phyloP scores from a whole-genome alignment of 2,113 vertebrate species.

The Egretta garzetta region DNA sequence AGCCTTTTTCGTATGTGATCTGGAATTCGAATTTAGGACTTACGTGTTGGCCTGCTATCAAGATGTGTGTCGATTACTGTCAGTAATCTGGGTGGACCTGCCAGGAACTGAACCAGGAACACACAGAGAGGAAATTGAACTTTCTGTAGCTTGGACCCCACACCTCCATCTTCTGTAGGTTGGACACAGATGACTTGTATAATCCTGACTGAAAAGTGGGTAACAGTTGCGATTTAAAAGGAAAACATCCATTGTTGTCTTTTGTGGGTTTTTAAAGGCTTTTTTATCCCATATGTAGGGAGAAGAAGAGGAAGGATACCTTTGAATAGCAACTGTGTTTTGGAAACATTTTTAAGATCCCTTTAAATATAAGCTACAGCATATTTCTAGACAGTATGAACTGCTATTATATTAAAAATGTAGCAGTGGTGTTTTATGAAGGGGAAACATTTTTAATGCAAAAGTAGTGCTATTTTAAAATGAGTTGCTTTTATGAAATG shows the following conservation, averaged over 20 bases:
- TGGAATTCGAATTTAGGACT: not conserved
- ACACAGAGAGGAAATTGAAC: not conserved
- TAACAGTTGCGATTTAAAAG: not conserved
- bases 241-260: not conserved
- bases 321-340: not conserved
- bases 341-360: conserved; percentile 15
- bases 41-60: not conserved
- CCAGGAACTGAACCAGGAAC: not conserved
- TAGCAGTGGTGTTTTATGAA: conserved; percentile 27
- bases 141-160: not conserved
- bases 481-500: conserved; percentile 10
- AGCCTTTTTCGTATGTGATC: not conserved
- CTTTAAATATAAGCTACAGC: conserved; percentile 1
- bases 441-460: conserved; percentile 41
- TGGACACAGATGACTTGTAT: not conserved
- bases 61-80: not conserved
- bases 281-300: not conserved
- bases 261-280: not conserved
- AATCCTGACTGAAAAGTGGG: not conserved
- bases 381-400: not conserved
- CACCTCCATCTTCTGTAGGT: not conserved
- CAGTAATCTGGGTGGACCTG: rapidly evolving
- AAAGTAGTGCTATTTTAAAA: conserved; percentile 39
- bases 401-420: conserved; percentile 31
- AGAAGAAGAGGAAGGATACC: not conserved